phyloP scores from a whole-genome alignment of 1,140 invertebrate species.

The Latrodectus geometricus region DNA sequence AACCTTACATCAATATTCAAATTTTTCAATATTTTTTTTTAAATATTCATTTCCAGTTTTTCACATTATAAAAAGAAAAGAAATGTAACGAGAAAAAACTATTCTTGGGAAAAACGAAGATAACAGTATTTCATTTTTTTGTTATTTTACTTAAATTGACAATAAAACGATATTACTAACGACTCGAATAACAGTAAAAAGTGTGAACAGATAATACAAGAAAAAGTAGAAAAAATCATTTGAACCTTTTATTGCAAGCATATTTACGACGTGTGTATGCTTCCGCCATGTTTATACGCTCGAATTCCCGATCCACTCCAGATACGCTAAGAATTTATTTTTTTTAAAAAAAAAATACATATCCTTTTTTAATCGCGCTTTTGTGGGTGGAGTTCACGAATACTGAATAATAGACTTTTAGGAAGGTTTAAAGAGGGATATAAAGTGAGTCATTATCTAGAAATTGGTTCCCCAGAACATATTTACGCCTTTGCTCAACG shows the following conservation, averaged over 20 bases:
- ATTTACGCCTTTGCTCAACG: background rate
- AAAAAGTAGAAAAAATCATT: slow-evolving; percentile 14
- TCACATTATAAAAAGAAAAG: background rate
- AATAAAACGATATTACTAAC: slow-evolving; percentile 37
- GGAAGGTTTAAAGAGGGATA: slow-evolving; percentile 30
- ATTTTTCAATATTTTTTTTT: too few species aligned
- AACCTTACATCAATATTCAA: too few species aligned
- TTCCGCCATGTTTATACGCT: slow-evolving; percentile 56
- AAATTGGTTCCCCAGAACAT: slow-evolving; percentile 5
- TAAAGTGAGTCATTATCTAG: slow-evolving; percentile 39
- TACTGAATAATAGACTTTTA: slow-evolving; percentile 22
- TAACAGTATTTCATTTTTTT: background rate
- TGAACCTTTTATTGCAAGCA: slow-evolving; percentile 1
- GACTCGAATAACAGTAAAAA: slow-evolving; percentile 10
- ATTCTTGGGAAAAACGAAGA: background rate
- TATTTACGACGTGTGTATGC: slow-evolving; percentile 7
- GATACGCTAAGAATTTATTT: slow-evolving; percentile 25
- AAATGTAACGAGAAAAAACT: background rate
- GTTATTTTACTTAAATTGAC: background rate
- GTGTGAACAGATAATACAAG: slow-evolving; percentile 1
- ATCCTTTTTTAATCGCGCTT: slow-evolving; percentile 16
- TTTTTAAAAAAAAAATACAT: slow-evolving; percentile 10
- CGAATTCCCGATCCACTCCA: slow-evolving; percentile 53
- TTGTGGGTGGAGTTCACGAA: slow-evolving; percentile 36
- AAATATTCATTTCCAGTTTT: background rate